Base-by-base conservation (phyloP, 2,113 vertebrate genomes). In the Dicaeum eximium region DNA sequence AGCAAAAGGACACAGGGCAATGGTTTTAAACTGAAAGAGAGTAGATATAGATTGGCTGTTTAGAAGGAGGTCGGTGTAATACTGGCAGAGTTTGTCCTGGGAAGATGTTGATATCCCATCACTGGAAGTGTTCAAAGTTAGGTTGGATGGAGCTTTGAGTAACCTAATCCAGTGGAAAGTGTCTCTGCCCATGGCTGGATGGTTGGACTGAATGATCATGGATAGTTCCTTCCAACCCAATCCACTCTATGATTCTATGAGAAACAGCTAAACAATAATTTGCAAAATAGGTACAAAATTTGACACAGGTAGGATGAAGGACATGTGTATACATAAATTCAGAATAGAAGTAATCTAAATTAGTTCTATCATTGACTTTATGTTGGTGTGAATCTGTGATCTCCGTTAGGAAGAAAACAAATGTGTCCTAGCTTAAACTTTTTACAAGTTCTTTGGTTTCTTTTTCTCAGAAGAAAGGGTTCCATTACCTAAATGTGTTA, bases 1-100 rank as follows among this genome's bases (percentile, higher is more conserved):
- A 60, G 7, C 10, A 11, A 50, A n/a, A 60, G 14, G 4, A 65
- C 28, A 54, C 2, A 24, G 3, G 10, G 1, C 5, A 61, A 22
- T 25, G 9, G 1, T 44, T 92, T 86, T 30, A 71, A 71, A 75
- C 7, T 53, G 27, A 50, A 73, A 69, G 11, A 57, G 2, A 7
- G 6, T 42, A 31, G 67, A 10, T 61, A 47, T 80, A 66, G 25
- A 24, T 22, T 23, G 6, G 16, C 20, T 60, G 7, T 25, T 25
- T 66, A 50, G 11, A 2, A 5, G 42, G 12, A 24, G 3, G 7
- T 15, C 2, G 0, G 8, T 56, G 8, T 57, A 21, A n/a, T 38
- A 62, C 3, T 21, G 53, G 13, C 21, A 28, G 14, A 65, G 13
- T 31, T 72, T 80, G 1, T 6, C 12, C 6, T 2, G 15, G 31